Percentiles rank a stretch among this genome's conserved stretches.
These are phyloP conservation scores for Tanytarsus gracilentus DNA, from an alignment of 2,888 invertebrate species.

Conservation along the genomic window DNA sequence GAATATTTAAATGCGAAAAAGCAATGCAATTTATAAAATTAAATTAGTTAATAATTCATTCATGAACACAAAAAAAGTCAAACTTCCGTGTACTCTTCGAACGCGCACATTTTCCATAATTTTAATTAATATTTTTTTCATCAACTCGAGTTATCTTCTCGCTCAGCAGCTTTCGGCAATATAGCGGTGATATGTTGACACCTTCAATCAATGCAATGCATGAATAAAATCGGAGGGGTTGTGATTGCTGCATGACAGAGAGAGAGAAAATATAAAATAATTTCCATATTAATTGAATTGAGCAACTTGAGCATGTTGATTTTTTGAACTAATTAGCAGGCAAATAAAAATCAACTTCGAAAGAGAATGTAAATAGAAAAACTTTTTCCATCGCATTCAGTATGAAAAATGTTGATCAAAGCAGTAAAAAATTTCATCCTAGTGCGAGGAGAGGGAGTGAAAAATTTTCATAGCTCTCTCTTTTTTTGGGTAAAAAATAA, in stretches of 20 bases:
- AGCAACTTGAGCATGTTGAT: not conserved
- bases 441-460: not conserved
- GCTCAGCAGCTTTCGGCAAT: not conserved
- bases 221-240: too few relatives aligned
- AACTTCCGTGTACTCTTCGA: too few relatives aligned
- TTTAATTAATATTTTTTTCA: constrained; percentile 7
- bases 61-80: not conserved
- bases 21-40: constrained; percentile 28
- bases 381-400: not conserved
- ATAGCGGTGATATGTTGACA: constrained; percentile 25
- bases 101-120: constrained; percentile 11
- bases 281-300: constrained; percentile 3
- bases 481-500: constrained; percentile 1
- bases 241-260: too few relatives aligned
- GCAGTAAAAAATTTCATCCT: not conserved
- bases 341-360: constrained; percentile 3
- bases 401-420: constrained; percentile 5
- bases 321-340: constrained; percentile 7
- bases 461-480: not conserved
- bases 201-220: constrained; percentile 14
- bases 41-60: constrained; percentile 29
- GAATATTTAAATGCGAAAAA: constrained; percentile 27
- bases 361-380: not conserved
- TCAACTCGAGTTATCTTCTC: too few relatives aligned
- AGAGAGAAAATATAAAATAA: not conserved